Evolutionary conservation across 2,113 vertebrate species (phyloP), one percentile per base, ranked within the genome.

Genomic region (Gymnogyps californianus): DNA sequence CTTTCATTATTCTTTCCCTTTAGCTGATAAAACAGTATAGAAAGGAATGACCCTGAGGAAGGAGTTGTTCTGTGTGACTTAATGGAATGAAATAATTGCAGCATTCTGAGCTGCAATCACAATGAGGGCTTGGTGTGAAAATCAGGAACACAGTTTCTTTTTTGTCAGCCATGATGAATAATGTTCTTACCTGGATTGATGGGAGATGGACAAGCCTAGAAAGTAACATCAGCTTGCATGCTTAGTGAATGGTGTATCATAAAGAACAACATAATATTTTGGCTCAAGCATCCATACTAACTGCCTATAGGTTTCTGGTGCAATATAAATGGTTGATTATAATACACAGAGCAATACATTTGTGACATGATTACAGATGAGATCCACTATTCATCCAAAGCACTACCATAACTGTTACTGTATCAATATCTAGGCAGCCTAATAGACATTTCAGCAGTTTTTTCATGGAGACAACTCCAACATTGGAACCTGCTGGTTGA

Each of bases 11-110:
- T 76, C 58, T 88, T 93, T 94, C 86, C 38, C 59, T 90, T 71
- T 52, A 46, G 31, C 36, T 87, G 92, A 90, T 80, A 83, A 87
- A 97, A 87, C 16, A 34, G 10, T 59, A 86, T 9, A 72, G 57
- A 93, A 82, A 96, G 5, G 28, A 79, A 85, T 87, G 36, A 96
- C 83, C 86, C 92, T 36, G 34, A 91, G 38, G 36, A 95, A 92
- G 40, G 34, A 74, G 14, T 82, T 92, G 38, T 72, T 79, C 77
- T 69, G 16, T 89, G 59, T 42, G 65, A 76, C 58, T 83, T 76
- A 93, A 70, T 54, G 22, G 34, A 83, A 86, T 64, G 16, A 78
- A 92, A 59, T 86, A 83, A 90, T 71, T 93, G 20, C 40, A 71
- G 16, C 44, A 52, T 64, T 66, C 40, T 91, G 42, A 81, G 47